phyloP scores from a whole-genome alignment of 2,888 invertebrate genomes.

The Ctena decussata region DNA sequence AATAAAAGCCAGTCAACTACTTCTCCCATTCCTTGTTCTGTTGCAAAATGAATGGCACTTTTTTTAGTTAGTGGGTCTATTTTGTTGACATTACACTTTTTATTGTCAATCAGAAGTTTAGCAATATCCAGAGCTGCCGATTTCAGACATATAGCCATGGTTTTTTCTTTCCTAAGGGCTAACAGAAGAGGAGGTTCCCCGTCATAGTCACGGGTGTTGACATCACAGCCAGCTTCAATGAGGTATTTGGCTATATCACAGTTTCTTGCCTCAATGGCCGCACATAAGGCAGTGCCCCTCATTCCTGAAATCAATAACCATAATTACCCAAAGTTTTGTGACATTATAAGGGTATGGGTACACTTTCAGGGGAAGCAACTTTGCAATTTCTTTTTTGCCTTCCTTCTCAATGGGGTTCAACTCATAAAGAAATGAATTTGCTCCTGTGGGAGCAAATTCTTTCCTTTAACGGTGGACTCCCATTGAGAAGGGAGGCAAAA shows the following conservation, averaged over 20 bases:
- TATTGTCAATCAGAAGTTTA: conserved; percentile 57
- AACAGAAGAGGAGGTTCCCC: conserved; percentile 75
- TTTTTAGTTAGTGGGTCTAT: conserved; percentile 72
- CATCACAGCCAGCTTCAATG: conserved; percentile 72
- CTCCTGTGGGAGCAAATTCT: too few species aligned
- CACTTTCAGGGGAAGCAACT: too few species aligned
- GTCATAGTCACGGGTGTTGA: conserved; percentile 73
- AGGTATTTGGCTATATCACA: conserved; percentile 66
- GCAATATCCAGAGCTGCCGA: conserved; percentile 48
- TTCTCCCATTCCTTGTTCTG: conserved; percentile 56
- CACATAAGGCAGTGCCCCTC: conserved; percentile 76
- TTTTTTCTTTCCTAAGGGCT: conserved; percentile 71
- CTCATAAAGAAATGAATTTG: too few species aligned
- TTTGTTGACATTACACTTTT: conserved; percentile 69
- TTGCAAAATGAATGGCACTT: conserved; percentile 71
- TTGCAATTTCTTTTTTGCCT: too few species aligned
- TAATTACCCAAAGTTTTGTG: too few species aligned
- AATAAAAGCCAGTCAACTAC: conserved; percentile 64
- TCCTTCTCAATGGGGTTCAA: too few species aligned
- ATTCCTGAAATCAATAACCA: conserved; percentile 71
- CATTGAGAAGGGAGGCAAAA: too few species aligned
- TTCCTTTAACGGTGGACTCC: too few species aligned
- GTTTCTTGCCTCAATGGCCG: conserved; percentile 71
- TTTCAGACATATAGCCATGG: conserved; percentile 45
- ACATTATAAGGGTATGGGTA: too few species aligned